Evolutionary conservation across 2,797 vertebrate genomes (phyloP), one percentile per base, ranked within the genome.

Genomic region (Pampus argenteus): DNA sequence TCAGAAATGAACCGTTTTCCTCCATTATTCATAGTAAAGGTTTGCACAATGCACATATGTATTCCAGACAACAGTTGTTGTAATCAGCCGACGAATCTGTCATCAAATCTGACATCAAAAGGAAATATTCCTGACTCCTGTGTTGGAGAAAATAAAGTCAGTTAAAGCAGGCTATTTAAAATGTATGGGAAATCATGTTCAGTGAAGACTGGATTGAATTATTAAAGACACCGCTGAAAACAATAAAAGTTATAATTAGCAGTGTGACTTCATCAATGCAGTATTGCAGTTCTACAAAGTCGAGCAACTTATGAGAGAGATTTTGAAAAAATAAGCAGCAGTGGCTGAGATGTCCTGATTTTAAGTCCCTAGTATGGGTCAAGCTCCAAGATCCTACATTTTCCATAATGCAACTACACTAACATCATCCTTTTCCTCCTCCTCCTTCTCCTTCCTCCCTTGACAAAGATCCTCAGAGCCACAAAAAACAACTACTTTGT

Each of bases 11-110:
- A 36, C 62, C 74, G 51, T 74, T 83, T 29, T 83, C 83, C 61
- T 91, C 93, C 94, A 95, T 95, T 25, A 71, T 86, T 93, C 86
- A 91, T 82, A 56, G 48, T 71, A 11, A 83, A 63, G 28, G 44
- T 49, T 73, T 70, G n/a, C 49, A 56, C 20, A 81, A 64, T 61
- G 44, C 20, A 67, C 34, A 57, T 69, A 15, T 47, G 64, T 44
- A 17, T 49, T 50, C 56, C 81, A 71, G 51, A 40, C 15, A 72
- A 44, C 79, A 92, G 90, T 92, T 36, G 70, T 75, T 76, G 66
- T 13, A 17, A 65, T n/a, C n/a, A 52, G 45, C 2, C 2, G 22
- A 45, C 31, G 20, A n/a, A 66, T 80, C 62, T 62, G 48, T 61
- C 45, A 67, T n/a, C n/a, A n/a, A n/a, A n/a, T n/a, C n/a, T n/a